Conservation (phyloP, 2,797 vertebrate genomes). For the Myotis daubentonii region DNA sequence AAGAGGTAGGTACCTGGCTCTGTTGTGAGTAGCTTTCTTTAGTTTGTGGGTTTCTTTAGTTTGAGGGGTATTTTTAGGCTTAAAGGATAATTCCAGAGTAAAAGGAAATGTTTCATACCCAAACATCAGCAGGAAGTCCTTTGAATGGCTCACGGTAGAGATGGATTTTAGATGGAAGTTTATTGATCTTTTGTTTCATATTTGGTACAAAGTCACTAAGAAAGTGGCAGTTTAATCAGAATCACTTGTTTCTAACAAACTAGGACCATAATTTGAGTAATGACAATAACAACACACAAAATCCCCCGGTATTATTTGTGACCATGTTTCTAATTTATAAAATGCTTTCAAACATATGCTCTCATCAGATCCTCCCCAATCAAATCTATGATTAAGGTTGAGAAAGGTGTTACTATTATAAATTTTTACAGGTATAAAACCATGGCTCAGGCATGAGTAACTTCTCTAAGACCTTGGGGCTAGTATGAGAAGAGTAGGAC, state of each 20-base stretch:
- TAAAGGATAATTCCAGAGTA: not conserved
- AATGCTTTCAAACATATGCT: not conserved
- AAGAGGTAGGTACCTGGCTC: not conserved
- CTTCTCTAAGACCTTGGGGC: not conserved
- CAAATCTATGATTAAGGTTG: not conserved
- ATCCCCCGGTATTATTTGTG: not conserved
- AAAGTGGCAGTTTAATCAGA: constrained; percentile 43
- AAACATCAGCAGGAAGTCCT: not conserved
- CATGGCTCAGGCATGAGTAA: not conserved
- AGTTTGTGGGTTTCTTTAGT: constrained; percentile 30
- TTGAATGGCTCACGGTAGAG: not conserved
- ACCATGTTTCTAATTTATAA: not conserved
- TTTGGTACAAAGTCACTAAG: not conserved
- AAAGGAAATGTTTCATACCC: not conserved
- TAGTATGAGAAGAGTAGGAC: not conserved
- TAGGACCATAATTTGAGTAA: not conserved
- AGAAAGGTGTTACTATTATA: not conserved
- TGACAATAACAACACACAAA: not conserved
- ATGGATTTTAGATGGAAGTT: constrained; percentile 33
- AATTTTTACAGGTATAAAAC: not conserved
- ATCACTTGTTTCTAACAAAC: not conserved
- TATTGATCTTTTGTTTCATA: not conserved
- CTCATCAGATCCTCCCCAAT: not conserved
- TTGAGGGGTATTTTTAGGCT: not conserved
- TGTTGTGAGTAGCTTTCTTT: not conserved